These are phyloP conservation scores for Fragum fragum DNA, from an alignment of 2,888 invertebrate species.

Conservation along the genomic window DNA sequence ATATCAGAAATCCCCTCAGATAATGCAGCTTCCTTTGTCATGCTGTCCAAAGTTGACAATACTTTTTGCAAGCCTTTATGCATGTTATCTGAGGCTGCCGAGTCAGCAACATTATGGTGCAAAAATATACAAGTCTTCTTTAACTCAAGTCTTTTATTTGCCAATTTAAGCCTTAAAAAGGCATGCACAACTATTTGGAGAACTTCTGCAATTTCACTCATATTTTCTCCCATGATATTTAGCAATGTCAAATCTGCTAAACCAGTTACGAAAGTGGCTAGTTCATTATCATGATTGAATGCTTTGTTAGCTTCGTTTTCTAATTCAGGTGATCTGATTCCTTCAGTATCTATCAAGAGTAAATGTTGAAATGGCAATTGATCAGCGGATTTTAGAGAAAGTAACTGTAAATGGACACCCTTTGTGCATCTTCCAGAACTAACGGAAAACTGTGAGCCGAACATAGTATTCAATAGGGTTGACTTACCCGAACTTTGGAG, in stretches of 20 bases:
- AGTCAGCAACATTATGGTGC: slow-evolving; percentile 53
- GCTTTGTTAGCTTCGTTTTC: slow-evolving; percentile 8
- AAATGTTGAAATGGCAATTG: slow-evolving; percentile 35
- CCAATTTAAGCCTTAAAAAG: slow-evolving; percentile 44
- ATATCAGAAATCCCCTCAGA: slow-evolving; percentile 29
- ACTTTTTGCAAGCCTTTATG: neutral
- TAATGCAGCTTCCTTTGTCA: slow-evolving; percentile 35
- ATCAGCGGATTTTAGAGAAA: neutral
- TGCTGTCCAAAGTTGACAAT: slow-evolving; percentile 20
- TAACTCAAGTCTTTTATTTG: slow-evolving; percentile 10
- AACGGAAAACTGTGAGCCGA: slow-evolving; percentile 55
- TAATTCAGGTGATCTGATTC: slow-evolving; percentile 48
- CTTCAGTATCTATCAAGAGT: slow-evolving; percentile 56
- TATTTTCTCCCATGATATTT: slow-evolving; percentile 53
- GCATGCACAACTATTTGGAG: slow-evolving; percentile 53
- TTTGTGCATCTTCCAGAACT: slow-evolving; percentile 60
- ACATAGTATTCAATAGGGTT: slow-evolving; percentile 58
- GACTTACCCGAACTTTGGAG: slow-evolving; percentile 64
- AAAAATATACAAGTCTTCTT: slow-evolving; percentile 32
- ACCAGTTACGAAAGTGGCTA: slow-evolving; percentile 52
- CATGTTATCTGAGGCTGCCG: slow-evolving; percentile 19
- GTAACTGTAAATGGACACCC: slow-evolving; percentile 49
- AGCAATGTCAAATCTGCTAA: slow-evolving; percentile 46
- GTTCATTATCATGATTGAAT: slow-evolving; percentile 42
- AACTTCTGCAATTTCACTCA: slow-evolving; percentile 38